A percentile compares a stretch with the other conserved stretches of the same genome.
phyloP scores from a whole-genome alignment of 2,888 invertebrate species.

The Trypoxylon attenuatum region DNA sequence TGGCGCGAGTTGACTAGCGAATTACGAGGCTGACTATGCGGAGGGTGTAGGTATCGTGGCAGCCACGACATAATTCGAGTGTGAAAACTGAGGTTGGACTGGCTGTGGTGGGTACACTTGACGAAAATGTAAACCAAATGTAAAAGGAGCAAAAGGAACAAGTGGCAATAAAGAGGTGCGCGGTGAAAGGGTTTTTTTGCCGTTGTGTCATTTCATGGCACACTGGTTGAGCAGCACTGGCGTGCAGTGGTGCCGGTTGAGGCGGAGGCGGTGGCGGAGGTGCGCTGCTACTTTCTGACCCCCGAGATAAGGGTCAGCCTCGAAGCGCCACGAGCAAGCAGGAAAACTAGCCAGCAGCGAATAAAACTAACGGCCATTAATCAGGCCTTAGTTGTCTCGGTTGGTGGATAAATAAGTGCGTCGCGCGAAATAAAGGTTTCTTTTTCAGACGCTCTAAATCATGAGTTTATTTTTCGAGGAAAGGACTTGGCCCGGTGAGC shows the following conservation, averaged over 20 bases:
- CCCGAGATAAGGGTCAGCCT: constrained; percentile 64
- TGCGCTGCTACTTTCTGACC: constrained; percentile 32
- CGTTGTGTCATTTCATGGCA: constrained; percentile 33
- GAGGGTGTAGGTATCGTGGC: no score
- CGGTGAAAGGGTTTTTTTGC: constrained; percentile 11
- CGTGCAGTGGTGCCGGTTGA: no score
- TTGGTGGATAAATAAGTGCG: constrained; percentile 57
- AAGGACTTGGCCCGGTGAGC: constrained; percentile 26
- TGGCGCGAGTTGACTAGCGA: no score
- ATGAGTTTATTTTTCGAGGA: constrained; percentile 67
- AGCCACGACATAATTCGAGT: no score
- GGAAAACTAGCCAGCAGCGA: constrained; percentile 48
- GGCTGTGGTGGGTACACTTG: no score
- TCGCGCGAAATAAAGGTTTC: constrained; percentile 65
- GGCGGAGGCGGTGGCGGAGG: no score
- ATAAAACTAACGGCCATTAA: constrained; percentile 72
- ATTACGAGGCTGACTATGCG: no score
- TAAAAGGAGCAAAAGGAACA: background rate
- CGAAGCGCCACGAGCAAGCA: constrained; percentile 39
- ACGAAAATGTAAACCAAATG: no score
- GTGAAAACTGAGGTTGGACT: no score
- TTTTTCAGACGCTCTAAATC: constrained; percentile 67
- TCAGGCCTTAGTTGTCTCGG: constrained; percentile 65
- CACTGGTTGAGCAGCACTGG: constrained; percentile 19
- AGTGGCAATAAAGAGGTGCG: constrained; percentile 23